Conservation (phyloP, 2,888 invertebrate genomes). For the Meloe dianella region DNA sequence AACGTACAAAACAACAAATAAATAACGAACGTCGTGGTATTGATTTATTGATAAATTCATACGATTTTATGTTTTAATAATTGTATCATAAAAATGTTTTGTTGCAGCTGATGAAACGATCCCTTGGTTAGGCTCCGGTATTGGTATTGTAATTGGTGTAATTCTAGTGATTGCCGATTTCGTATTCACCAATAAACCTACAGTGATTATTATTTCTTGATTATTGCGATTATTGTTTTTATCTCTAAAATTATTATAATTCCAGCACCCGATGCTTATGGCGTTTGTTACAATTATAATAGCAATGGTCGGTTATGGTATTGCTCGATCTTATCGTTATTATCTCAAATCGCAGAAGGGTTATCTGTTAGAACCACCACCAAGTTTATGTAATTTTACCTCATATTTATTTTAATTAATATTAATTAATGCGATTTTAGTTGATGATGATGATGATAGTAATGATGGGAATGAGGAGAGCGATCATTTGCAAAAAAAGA, state of each 20-base stretch:
- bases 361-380: conserved; percentile 63
- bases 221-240: too few species aligned
- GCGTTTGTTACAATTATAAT: conserved; percentile 71
- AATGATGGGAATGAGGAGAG: conserved; percentile 39
- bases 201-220: conserved; percentile 66
- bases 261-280: conserved; percentile 76
- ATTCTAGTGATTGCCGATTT: conserved; percentile 73
- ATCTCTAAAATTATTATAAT: conserved; percentile 40
- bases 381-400: conserved; percentile 56
- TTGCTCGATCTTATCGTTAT: conserved; percentile 67
- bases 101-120: conserved; percentile 70
- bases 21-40: conserved; percentile 68
- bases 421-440: background rate
- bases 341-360: conserved; percentile 63
- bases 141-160: conserved; percentile 75
- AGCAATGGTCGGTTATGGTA: conserved; percentile 70
- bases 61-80: conserved; percentile 13
- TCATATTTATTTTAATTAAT: background rate
- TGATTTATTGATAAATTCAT: conserved; percentile 17
- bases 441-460: background rate
- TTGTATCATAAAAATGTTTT: too few species aligned
- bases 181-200: conserved; percentile 69
- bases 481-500: background rate
- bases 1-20: conserved; percentile 65
- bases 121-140: conserved; percentile 77